phyloP scores from a whole-genome alignment of 2,113 vertebrate species.

The Bungarus multicinctus region DNA sequence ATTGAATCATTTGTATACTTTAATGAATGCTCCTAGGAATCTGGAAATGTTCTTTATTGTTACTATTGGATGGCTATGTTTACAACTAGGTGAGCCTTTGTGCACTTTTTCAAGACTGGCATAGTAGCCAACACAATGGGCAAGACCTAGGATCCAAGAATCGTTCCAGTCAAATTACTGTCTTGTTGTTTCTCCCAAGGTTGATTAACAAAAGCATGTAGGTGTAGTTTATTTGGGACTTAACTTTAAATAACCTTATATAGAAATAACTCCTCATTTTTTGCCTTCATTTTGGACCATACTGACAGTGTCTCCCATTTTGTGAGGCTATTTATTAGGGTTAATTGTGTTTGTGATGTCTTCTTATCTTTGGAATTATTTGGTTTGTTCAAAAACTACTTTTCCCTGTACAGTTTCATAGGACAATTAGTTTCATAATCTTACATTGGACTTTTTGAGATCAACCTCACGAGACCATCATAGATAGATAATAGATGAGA shows the following conservation, averaged over 20 bases:
- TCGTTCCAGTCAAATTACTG: neutral
- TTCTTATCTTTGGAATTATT: neutral
- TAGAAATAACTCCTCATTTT: neutral
- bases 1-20: neutral
- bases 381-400: neutral
- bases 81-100: neutral
- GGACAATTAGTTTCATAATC: neutral
- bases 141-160: neutral
- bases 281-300: neutral
- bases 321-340: neutral
- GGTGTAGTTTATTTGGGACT: neutral
- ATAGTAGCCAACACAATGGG: neutral
- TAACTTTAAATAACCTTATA: neutral
- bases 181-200: neutral
- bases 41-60: neutral
- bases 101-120: neutral
- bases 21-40: neutral
- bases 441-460: neutral
- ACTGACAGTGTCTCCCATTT: neutral
- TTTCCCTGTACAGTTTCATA: neutral
- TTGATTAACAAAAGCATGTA: neutral
- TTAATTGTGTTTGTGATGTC: neutral
- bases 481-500: neutral
- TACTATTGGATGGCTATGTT: neutral
- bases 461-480: neutral